A percentile compares a stretch with the other conserved stretches of the same genome.
phyloP scores from a whole-genome alignment of 2,888 invertebrate species.

The Apodemia mormo region DNA sequence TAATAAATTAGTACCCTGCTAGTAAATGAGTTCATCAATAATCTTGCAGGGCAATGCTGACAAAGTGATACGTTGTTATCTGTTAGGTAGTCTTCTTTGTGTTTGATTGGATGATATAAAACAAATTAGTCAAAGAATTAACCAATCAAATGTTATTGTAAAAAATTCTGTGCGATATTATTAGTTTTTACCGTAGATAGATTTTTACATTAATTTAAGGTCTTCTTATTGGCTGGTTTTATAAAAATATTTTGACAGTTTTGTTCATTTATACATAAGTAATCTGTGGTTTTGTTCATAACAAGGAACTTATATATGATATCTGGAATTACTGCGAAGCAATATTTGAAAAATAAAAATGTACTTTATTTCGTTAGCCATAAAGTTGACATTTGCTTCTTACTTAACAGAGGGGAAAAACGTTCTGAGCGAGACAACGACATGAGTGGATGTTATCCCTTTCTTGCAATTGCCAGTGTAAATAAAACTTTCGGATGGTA shows the following conservation, averaged over 20 bases:
- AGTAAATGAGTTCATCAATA: background rate
- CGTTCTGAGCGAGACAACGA: no score
- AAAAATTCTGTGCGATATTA: constrained; percentile 23
- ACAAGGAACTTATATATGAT: no score
- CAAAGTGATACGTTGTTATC: background rate
- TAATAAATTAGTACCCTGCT: constrained; percentile 1
- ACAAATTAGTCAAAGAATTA: background rate
- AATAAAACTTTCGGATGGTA: no score
- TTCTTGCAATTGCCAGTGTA: no score
- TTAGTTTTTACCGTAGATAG: constrained; percentile 28
- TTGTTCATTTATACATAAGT: no score
- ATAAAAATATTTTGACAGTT: constrained; percentile 31
- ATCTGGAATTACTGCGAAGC: no score
- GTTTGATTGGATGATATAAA: background rate
- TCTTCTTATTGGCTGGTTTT: background rate
- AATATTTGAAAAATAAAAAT: no score
- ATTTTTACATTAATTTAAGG: background rate
- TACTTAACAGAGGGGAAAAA: no score
- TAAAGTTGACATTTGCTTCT: no score
- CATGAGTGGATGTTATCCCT: no score
- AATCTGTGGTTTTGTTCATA: no score
- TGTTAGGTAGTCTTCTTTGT: background rate
- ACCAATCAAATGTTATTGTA: background rate
- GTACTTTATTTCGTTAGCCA: no score
- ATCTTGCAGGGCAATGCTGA: background rate